Conservation (phyloP, 1,140 invertebrate genomes). For the Charaxes varanes region DNA sequence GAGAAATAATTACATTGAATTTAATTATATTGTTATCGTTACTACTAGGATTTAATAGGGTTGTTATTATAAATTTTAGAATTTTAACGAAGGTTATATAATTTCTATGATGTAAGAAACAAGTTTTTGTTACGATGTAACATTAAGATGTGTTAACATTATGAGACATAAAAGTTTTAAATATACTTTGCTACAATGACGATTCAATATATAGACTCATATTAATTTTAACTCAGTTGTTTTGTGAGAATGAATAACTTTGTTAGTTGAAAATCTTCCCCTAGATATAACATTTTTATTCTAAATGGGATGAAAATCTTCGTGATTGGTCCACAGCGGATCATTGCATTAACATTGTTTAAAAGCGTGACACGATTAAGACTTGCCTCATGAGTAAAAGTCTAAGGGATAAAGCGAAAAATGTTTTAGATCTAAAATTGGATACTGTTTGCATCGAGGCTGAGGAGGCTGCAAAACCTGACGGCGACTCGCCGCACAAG, state of each 20-base stretch:
- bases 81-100: constrained; percentile 3
- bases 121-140: too few species aligned
- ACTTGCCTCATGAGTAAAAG: background rate
- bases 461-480: constrained; percentile 30
- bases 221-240: too few species aligned
- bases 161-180: too few species aligned
- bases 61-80: constrained; percentile 2
- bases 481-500: constrained; percentile 30
- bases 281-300: too few species aligned
- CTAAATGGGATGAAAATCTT: too few species aligned
- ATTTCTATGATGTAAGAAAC: too few species aligned
- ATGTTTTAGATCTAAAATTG: constrained; percentile 43
- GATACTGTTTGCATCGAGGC: constrained; percentile 22
- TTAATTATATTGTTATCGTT: constrained; percentile 4
- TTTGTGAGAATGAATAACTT: background rate
- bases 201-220: too few species aligned
- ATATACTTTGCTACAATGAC: too few species aligned
- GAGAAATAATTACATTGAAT: constrained; percentile 4
- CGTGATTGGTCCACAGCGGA: too few species aligned
- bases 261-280: background rate
- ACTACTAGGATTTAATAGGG: constrained; percentile 1
- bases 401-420: constrained; percentile 2
- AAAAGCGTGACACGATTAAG: too few species aligned
- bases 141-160: too few species aligned
- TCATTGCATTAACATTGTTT: too few species aligned